phyloP scores from a whole-genome alignment of 2,888 invertebrate genomes.

The Polia nebulosa region DNA sequence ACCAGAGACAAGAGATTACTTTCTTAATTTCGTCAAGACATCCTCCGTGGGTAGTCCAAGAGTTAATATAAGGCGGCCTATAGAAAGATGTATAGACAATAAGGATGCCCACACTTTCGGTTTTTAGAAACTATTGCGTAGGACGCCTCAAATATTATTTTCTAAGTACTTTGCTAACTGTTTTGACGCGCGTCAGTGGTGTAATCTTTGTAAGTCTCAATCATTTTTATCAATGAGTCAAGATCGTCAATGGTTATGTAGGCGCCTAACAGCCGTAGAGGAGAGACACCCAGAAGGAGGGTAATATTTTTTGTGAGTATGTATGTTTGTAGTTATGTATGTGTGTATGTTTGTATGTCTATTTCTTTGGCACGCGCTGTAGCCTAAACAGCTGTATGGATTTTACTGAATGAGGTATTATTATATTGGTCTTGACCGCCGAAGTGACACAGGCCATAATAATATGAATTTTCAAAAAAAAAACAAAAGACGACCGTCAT shows the following conservation, averaged over 20 bases:
- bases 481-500: too few relatives aligned
- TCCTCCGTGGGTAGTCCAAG: conserved; percentile 18
- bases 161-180: not conserved
- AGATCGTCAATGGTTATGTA: not conserved
- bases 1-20: conserved; percentile 37
- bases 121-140: conserved; percentile 27
- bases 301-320: too few relatives aligned
- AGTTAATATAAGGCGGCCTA: conserved; percentile 17
- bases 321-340: too few relatives aligned
- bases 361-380: too few relatives aligned
- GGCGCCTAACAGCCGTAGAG: not conserved
- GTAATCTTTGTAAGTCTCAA: not conserved
- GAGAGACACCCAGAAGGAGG: too few relatives aligned
- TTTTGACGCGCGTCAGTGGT: conserved; percentile 11
- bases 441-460: too few relatives aligned
- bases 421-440: too few relatives aligned
- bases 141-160: conserved; percentile 11
- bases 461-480: too few relatives aligned
- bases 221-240: not conserved
- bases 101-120: conserved; percentile 3
- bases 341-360: too few relatives aligned
- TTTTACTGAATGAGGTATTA: too few relatives aligned
- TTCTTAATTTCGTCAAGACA: conserved; percentile 43
- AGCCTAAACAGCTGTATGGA: too few relatives aligned
- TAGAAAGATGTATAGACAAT: conserved; percentile 1